Base-by-base conservation (phyloP, 2,113 vertebrate species). In the Echinops telfairi region DNA sequence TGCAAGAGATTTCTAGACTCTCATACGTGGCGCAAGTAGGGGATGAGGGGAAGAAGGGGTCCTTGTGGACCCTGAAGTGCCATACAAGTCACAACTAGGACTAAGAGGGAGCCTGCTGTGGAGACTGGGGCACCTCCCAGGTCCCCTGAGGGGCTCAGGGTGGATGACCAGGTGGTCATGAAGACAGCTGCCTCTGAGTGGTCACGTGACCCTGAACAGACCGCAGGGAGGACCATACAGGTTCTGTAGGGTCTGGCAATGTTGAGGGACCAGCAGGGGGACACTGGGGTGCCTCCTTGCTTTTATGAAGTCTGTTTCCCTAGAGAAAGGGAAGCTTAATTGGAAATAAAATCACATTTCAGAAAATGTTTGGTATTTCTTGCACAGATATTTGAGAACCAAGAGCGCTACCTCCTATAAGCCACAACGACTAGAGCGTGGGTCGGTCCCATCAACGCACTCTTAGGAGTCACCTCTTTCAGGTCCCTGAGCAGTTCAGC, bases 1-100 rank as follows among this genome's bases (percentile, higher is more conserved):
- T 43, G n/a, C 73, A 25, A 1, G 29, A 40, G 31, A 70, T 8
- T 29, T 19, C 16, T 1, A 3, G 6, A 29, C 23, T 31, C 64
- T 23, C 2, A 25, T 2, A 0, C 0, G 0, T 7, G 10, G 15
- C 6, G 17, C 31, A 25, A 1, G 40, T 27, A 53, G 47, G 47
- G 47, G 47, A 62, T 25, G 5, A 1, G 3, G n/a, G 17, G 20
- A 9, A 36, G 33, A 58, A 40, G 47, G 43, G 47, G 10, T 71
- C 2, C 29, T 76, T 29, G 16, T 33, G 77, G 9, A 3, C 43
- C 29, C 3, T 1, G 1, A 4, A 4, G 62, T 4, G 40, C 71
- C 4, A 2, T 1, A 3, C 19, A 11, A 10, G n/a, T 1, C 1
- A 3, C 7, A 19, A 62, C 16, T 2, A 62, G 16, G 60, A 2